These are phyloP conservation scores for Antheraea mylitta DNA, from an alignment of 1,140 invertebrate genomes.

Conservation along the genomic window DNA sequence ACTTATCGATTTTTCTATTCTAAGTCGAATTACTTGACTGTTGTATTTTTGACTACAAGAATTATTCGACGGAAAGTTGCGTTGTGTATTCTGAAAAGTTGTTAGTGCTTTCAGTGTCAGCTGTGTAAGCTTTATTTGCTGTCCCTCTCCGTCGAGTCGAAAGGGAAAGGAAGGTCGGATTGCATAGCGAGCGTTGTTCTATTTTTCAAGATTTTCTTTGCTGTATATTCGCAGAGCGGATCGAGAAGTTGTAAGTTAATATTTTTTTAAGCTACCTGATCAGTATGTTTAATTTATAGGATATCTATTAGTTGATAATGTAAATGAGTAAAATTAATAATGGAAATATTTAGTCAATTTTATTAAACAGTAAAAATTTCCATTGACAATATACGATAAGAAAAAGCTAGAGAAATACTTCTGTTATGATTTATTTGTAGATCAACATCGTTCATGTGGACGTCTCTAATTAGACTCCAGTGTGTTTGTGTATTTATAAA, in stretches of 20 bases:
- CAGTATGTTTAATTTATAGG: neutral
- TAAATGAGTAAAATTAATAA: neutral
- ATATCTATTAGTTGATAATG: neutral
- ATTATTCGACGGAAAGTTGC: slow-evolving; percentile 34
- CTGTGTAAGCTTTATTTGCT: slow-evolving; percentile 51
- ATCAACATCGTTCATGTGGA: slow-evolving; percentile 40
- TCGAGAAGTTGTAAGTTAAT: slow-evolving; percentile 60
- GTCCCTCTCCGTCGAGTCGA: slow-evolving; percentile 50
- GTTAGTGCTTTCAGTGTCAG: slow-evolving; percentile 70
- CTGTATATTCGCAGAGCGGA: slow-evolving; percentile 50
- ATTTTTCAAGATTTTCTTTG: slow-evolving; percentile 66
- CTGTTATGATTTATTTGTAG: slow-evolving; percentile 48
- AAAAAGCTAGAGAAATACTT: slow-evolving; percentile 1
- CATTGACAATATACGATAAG: neutral
- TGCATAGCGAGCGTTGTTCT: slow-evolving; percentile 56
- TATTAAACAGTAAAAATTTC: too few species aligned
- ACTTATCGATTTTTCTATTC: slow-evolving; percentile 30
- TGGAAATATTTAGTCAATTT: too few species aligned
- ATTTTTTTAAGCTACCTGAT: slow-evolving; percentile 1
- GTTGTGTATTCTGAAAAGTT: slow-evolving; percentile 61
- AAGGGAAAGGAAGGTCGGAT: slow-evolving; percentile 60
- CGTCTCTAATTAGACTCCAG: slow-evolving; percentile 49
- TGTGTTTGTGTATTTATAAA: slow-evolving; percentile 54
- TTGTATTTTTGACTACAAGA: slow-evolving; percentile 29
- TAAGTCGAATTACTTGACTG: slow-evolving; percentile 26